Evolutionary conservation across 2,113 vertebrate species (phyloP).

Genomic region (Corythoichthys haematopterus): DNA sequence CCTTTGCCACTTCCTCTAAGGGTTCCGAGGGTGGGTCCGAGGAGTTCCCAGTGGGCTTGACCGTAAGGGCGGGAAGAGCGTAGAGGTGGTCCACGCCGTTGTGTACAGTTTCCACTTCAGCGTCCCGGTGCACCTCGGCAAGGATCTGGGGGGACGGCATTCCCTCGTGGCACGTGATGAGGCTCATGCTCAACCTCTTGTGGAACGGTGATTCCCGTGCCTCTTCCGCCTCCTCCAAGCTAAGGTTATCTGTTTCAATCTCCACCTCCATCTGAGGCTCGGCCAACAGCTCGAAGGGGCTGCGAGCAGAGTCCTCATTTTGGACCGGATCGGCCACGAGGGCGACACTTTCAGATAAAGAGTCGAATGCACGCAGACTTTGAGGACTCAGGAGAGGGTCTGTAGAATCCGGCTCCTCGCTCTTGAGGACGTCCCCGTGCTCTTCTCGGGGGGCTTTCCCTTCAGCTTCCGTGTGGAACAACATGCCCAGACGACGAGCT

Average conservation of each 20-base stretch:
- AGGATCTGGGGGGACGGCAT: slow-evolving; percentile 43
- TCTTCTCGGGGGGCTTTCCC: slow-evolving; percentile 30
- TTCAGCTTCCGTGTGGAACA: slow-evolving; percentile 65
- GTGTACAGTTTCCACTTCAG: neutral
- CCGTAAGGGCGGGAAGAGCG: slow-evolving; percentile 23
- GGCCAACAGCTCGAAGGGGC: slow-evolving; percentile 55
- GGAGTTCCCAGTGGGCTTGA: neutral
- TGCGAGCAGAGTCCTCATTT: neutral
- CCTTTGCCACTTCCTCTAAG: neutral
- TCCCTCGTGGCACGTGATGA: slow-evolving; percentile 68
- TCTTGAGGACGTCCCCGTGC: slow-evolving; percentile 11
- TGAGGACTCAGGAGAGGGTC: slow-evolving; percentile 53
- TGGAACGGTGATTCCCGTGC: slow-evolving; percentile 59
- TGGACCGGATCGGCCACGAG: slow-evolving; percentile 18
- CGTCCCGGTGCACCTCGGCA: slow-evolving; percentile 47
- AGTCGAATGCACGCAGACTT: slow-evolving; percentile 19
- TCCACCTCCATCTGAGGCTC: slow-evolving; percentile 46
- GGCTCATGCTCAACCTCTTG: slow-evolving; percentile 70
- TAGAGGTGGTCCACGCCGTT: slow-evolving; percentile 37
- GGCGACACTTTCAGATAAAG: slow-evolving; percentile 33
- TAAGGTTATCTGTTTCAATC: slow-evolving; percentile 37
- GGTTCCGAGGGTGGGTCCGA: neutral
- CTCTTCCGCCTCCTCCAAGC: slow-evolving; percentile 67
- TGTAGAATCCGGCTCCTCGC: slow-evolving; percentile 37
- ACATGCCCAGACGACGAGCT: slow-evolving; percentile 75